These are phyloP conservation scores for Spatulosminthurus flaviceps DNA, from an alignment of 2,888 invertebrate species.

Conservation along the genomic window DNA sequence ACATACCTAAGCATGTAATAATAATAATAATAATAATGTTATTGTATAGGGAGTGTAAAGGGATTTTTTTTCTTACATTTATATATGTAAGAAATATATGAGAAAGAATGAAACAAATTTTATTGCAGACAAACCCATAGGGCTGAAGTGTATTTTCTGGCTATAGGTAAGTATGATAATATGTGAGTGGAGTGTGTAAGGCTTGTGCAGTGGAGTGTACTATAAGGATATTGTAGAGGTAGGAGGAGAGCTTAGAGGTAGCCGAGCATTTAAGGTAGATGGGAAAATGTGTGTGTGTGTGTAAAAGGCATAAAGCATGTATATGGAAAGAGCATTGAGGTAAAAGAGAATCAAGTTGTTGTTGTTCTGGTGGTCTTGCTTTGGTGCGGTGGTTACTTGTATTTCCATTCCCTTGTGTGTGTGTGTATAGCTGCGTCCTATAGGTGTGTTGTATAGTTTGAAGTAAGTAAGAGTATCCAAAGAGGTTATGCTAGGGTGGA, in stretches of 20 bases:
- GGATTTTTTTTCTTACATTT: too few relatives aligned
- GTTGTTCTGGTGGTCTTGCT: neutral
- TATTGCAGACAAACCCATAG: slow-evolving; percentile 18
- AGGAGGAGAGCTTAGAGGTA: slow-evolving; percentile 18
- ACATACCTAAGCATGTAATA: too few relatives aligned
- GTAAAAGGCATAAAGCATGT: slow-evolving; percentile 31
- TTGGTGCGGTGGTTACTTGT: neutral
- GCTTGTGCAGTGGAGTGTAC: neutral
- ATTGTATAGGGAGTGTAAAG: too few relatives aligned
- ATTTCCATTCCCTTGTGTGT: too few relatives aligned
- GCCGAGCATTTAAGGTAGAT: slow-evolving; percentile 5
- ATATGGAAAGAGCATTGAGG: slow-evolving; percentile 37
- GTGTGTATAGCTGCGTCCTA: neutral
- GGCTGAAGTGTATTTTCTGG: neutral
- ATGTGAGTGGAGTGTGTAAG: slow-evolving; percentile 23
- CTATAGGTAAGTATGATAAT: neutral
- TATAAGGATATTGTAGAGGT: neutral
- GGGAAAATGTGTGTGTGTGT: slow-evolving; percentile 24
- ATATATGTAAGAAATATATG: neutral
- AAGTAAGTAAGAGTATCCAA: slow-evolving; percentile 53
- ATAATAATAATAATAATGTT: too few relatives aligned
- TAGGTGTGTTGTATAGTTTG: slow-evolving; percentile 30
- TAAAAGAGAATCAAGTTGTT: slow-evolving; percentile 30
- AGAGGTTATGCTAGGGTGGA: slow-evolving; percentile 49
- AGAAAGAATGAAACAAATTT: slow-evolving; percentile 19